Conservation (phyloP, 2,113 vertebrate species). For the Malurus elegans region DNA sequence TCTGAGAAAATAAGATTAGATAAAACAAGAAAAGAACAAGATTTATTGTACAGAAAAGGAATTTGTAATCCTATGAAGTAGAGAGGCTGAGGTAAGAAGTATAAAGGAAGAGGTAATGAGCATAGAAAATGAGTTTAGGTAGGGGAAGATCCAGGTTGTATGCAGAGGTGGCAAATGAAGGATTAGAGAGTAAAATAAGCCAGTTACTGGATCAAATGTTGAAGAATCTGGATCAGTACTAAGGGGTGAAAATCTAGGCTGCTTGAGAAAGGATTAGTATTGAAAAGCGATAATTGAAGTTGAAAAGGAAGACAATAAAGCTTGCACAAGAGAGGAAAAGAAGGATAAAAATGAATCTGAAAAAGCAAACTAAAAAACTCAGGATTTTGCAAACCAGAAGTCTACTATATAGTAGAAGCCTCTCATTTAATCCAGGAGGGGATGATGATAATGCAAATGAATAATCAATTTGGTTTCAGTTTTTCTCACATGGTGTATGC, state of each 20-base stretch:
- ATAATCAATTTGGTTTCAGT: slow-evolving; percentile 26
- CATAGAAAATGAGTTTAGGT: not conserved
- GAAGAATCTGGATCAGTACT: slow-evolving; percentile 23
- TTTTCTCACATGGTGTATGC: not conserved
- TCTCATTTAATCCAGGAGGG: not conserved
- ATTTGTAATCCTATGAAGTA: not conserved
- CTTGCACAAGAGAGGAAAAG: not conserved
- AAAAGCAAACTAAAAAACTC: not conserved
- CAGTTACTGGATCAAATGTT: slow-evolving; percentile 30
- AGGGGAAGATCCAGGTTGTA: not conserved
- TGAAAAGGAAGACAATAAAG: slow-evolving; percentile 27
- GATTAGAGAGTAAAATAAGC: slow-evolving; percentile 30
- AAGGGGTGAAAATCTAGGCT: slow-evolving; percentile 32
- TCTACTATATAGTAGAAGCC: not conserved
- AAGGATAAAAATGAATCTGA: not conserved
- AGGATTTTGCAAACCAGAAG: not conserved
- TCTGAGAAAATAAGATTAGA: slow-evolving; percentile 38
- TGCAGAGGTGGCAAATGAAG: not conserved
- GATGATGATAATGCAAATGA: slow-evolving; percentile 3
- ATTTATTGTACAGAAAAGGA: slow-evolving; percentile 11
- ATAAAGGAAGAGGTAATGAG: not conserved
- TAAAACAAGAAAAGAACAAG: slow-evolving; percentile 1
- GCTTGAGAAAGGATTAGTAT: slow-evolving; percentile 47
- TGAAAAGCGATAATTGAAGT: slow-evolving; percentile 12
- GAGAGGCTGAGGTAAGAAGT: not conserved